A percentile compares a stretch with the other conserved stretches of the same genome.
Conservation (phyloP, 1,140 invertebrate species). For the Drosophila tani region DNA sequence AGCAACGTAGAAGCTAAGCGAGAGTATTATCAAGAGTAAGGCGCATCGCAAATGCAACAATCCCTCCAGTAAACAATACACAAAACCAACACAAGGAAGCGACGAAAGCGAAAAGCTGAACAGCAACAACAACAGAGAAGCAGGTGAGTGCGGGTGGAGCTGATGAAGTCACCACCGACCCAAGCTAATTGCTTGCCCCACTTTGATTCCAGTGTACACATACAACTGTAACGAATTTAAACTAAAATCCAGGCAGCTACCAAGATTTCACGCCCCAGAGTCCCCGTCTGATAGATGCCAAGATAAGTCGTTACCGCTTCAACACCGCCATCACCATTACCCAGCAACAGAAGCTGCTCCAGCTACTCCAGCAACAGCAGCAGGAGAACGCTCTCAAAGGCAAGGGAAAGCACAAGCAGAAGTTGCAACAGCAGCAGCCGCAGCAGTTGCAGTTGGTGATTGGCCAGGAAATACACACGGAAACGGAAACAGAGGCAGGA, state of each 20-base stretch:
- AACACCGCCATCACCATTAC: constrained; percentile 75
- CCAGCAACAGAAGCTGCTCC: constrained; percentile 50
- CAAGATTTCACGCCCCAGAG: constrained; percentile 7
- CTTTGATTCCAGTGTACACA: constrained; percentile 61
- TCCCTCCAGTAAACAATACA: constrained; percentile 71
- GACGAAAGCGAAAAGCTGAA: constrained; percentile 12
- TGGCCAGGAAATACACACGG: constrained; percentile 13
- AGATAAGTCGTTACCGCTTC: constrained; percentile 76
- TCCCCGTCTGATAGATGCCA: constrained; percentile 58
- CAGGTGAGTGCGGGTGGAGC: constrained; percentile 36
- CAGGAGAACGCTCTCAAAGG: constrained; percentile 18
- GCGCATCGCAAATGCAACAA: constrained; percentile 65
- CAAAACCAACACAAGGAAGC: constrained; percentile 23
- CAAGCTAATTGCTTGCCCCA: constrained; percentile 13
- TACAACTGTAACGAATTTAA: constrained; percentile 74
- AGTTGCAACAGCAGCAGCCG: constrained; percentile 18
- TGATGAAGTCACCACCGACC: background rate
- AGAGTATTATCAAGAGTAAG: constrained; percentile 70
- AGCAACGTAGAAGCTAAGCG: constrained; percentile 78
- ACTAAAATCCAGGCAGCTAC: constrained; percentile 22
- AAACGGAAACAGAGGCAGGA: constrained; percentile 6
- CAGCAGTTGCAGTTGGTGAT: constrained; percentile 29
- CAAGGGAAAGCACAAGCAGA: constrained; percentile 12
- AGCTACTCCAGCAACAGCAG: constrained; percentile 61
- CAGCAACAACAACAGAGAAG: constrained; percentile 8